Conservation (phyloP, 2,888 invertebrate genomes). For the Standfussiana lucernea region DNA sequence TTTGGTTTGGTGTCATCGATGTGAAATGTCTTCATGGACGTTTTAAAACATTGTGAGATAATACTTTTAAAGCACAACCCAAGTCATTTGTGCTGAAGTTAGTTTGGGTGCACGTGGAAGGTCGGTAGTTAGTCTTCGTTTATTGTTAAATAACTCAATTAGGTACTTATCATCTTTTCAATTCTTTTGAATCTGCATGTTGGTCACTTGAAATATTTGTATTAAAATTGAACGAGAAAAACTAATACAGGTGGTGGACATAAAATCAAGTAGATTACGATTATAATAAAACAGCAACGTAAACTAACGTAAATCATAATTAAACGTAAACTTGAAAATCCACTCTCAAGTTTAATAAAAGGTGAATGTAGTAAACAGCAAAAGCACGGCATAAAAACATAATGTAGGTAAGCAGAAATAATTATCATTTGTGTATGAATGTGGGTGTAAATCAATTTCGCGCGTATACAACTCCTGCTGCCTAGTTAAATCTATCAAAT, state of each 20-base stretch:
- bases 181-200: background rate
- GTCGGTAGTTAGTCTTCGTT: background rate
- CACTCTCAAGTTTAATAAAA: slow-evolving; percentile 24
- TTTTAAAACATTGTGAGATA: background rate
- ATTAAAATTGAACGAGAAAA: background rate
- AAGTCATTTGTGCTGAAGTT: background rate
- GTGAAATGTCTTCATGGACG: no score
- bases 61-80: background rate
- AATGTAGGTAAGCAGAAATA: slow-evolving; percentile 43
- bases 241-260: background rate
- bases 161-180: background rate
- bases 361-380: slow-evolving; percentile 4
- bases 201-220: background rate
- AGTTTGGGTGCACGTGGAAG: background rate
- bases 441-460: slow-evolving; percentile 66
- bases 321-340: slow-evolving; percentile 20
- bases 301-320: background rate
- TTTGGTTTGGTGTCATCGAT: no score
- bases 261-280: background rate
- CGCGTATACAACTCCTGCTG: slow-evolving; percentile 44
- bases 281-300: background rate
- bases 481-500: slow-evolving; percentile 41
- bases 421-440: slow-evolving; percentile 54
- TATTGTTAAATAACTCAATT: background rate
- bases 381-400: slow-evolving; percentile 14